Base-by-base conservation (phyloP, 2,113 vertebrate genomes). In the Hyperoodon ampullatus region DNA sequence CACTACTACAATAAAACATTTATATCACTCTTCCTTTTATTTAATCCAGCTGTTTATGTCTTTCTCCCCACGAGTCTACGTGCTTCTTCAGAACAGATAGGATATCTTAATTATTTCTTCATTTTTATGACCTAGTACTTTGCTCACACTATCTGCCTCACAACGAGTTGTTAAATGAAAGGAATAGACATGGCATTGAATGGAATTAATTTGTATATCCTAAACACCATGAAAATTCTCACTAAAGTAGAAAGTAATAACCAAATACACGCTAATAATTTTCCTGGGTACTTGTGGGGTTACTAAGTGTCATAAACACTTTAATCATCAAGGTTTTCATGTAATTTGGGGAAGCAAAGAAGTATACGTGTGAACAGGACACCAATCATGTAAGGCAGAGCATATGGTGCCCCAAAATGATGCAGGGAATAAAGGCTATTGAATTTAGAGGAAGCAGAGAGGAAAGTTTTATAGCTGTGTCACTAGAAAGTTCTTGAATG, bases 301-400 rank as follows among this genome's bases (percentile, higher is more conserved):
- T 77, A 53, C 21, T 74, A 77, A 72, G 5, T n/a, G 26, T 74
- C 47, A 72, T 0, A 60, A 42, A 68, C 11, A 86, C 24, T 87
- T 30, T 42, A 66, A n/a, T 77, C n/a, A 72, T 33, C 11, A 42
- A 53, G 28, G 9, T 95, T 91, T 85, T 60, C 71, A 50, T 28
- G 11, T 58, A 66, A 88, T 90, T 66, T 68, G 80, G 70, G 66
- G 30, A 95, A 8, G 6, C 30, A 92, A 93, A 94, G 71, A 88
- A 71, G 47, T 61, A 81, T 35, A 35, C 33, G 33, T 61, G 6
- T 82, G 53, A 55, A 68, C 92, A 90, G 30, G 15, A 81, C 47
- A 42, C 55, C 55, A 96, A 12, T 9, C 21, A 71, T n/a, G 1
- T 23, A 75, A 90, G 47, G 47, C 16, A 96, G 50, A 88, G 26